phyloP scores from a whole-genome alignment of 2,113 vertebrate species.

The Felis chaus region DNA sequence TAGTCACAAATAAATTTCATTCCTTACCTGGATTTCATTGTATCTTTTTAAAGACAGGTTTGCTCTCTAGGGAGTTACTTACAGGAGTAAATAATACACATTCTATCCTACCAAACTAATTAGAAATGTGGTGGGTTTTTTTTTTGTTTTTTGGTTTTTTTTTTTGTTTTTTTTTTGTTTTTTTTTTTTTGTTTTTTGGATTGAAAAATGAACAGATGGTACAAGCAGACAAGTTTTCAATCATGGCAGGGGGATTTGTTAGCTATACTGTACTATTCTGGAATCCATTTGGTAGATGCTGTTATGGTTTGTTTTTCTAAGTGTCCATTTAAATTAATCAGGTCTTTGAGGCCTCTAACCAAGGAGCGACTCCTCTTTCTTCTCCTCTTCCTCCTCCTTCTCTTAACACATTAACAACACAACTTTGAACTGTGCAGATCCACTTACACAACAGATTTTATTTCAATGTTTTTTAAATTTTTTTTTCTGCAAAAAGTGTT shows the following conservation, averaged over 20 bases:
- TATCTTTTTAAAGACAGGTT: not conserved
- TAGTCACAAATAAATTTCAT: not conserved
- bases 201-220: not conserved
- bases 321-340: not conserved
- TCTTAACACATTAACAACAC: not conserved
- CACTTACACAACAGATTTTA: not conserved
- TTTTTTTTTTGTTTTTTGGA: not conserved
- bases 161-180: no score
- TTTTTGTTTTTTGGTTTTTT: not conserved
- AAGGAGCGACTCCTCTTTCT: not conserved
- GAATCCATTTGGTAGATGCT: not conserved
- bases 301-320: not conserved
- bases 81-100: not conserved
- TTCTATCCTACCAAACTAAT: constrained; percentile 31
- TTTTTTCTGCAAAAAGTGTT: not conserved
- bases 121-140: not conserved
- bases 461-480: not conserved
- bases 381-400: not conserved
- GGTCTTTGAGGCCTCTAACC: not conserved
- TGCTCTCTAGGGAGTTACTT: not conserved
- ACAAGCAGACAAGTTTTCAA: not conserved
- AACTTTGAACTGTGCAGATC: not conserved
- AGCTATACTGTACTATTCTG: not conserved
- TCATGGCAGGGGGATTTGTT: not conserved
- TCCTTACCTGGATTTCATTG: not conserved